Evolutionary conservation across 2,113 vertebrate species (phyloP).

Genomic region (Stictonetta naevosa): DNA sequence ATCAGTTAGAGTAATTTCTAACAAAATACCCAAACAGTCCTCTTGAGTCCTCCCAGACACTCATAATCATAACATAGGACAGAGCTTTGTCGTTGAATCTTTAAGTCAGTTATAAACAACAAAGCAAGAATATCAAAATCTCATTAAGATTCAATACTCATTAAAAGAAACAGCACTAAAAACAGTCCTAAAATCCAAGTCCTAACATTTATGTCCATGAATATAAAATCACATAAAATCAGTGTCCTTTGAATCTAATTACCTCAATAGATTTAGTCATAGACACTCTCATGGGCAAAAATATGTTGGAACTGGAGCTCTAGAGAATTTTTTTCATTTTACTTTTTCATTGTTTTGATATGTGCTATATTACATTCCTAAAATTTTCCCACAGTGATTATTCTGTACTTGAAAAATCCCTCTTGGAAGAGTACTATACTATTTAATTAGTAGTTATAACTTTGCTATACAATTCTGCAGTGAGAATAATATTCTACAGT

Average conservation of each 20-base stretch:
- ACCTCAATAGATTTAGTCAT: not conserved
- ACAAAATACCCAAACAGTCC: not conserved
- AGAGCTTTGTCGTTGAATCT: not conserved
- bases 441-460: constrained; percentile 22
- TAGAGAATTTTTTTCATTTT: not conserved
- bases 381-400: not conserved
- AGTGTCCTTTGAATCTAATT: not conserved
- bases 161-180: not conserved
- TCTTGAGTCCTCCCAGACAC: not conserved
- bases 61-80: not conserved
- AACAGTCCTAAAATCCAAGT: not conserved
- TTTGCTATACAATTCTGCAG: not conserved
- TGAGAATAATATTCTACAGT: not conserved
- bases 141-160: not conserved
- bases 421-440: not conserved
- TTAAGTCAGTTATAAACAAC: not conserved
- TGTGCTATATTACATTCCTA: not conserved
- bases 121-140: not conserved
- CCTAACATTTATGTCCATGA: not conserved
- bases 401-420: not conserved
- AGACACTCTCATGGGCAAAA: not conserved
- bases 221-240: not conserved
- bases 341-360: not conserved
- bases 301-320: not conserved
- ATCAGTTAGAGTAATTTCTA: not conserved